These are phyloP conservation scores for Tragulus kanchil DNA, from an alignment of 2,113 vertebrate species.

Conservation along the genomic window DNA sequence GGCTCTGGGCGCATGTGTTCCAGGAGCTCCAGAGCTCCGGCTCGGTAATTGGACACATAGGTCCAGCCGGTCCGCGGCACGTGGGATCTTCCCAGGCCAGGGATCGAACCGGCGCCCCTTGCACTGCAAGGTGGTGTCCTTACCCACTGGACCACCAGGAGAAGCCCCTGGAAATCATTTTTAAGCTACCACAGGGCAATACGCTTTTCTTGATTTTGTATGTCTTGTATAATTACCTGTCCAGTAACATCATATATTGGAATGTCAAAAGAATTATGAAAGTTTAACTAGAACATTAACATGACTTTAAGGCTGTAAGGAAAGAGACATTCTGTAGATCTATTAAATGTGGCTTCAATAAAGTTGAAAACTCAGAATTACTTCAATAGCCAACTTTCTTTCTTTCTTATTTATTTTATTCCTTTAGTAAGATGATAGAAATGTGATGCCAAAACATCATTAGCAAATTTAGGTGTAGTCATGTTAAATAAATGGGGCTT, in stretches of 20 bases:
- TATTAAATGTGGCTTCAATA: constrained; percentile 27
- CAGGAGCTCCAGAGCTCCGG: no score
- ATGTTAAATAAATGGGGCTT: not conserved
- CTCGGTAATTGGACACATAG: no score
- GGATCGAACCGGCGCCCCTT: no score
- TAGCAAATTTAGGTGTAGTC: not conserved
- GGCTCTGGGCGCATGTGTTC: no score
- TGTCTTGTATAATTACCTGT: constrained; percentile 13
- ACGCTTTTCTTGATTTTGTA: not conserved
- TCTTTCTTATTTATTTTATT: not conserved
- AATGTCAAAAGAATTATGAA: constrained; percentile 54
- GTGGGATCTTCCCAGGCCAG: no score
- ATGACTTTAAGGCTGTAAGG: constrained; percentile 19
- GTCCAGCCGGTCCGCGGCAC: no score
- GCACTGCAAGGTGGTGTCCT: no score
- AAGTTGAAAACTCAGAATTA: constrained; percentile 20
- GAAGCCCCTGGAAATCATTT: not conserved
- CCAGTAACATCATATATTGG: not conserved
- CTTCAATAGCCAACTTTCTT: not conserved
- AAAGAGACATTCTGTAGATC: constrained; percentile 41
- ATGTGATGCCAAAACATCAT: not conserved
- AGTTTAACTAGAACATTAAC: not conserved
- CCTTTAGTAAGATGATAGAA: constrained; percentile 17
- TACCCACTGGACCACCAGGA: no score
- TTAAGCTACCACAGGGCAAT: not conserved